phyloP scores from a whole-genome alignment of 2,113 vertebrate genomes.

The Sinocyclocheilus maitianheensis region DNA sequence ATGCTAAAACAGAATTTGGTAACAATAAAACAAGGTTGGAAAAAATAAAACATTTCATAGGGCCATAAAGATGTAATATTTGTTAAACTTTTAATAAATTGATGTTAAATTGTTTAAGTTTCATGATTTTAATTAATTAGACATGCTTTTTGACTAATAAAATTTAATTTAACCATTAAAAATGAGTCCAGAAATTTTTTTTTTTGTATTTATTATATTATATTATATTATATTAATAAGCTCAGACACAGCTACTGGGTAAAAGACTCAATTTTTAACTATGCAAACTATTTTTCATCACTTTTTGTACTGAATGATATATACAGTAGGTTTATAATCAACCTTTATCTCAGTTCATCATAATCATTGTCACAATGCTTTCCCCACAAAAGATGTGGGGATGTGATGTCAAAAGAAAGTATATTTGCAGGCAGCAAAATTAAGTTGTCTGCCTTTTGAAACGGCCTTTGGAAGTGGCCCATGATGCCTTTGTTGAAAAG shows the following conservation, averaged over 20 bases:
- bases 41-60: no score
- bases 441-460: not conserved
- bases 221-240: not conserved
- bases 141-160: no score
- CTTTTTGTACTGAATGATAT: not conserved
- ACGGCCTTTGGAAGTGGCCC: not conserved
- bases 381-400: not conserved
- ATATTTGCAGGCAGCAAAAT: not conserved
- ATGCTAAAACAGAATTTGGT: no score
- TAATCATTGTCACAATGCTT: not conserved
- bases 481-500: slow-evolving; percentile 4
- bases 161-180: no score
- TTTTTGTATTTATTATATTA: not conserved
- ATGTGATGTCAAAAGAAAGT: not conserved
- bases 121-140: no score
- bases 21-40: no score
- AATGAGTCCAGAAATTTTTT: no score
- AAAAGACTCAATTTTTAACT: not conserved
- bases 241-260: not conserved
- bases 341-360: not conserved
- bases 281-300: not conserved
- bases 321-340: not conserved
- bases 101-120: no score
- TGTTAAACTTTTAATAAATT: no score
- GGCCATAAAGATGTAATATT: no score